Conservation (phyloP, 2,113 vertebrate species). For the Rhodinocichla rosea region DNA sequence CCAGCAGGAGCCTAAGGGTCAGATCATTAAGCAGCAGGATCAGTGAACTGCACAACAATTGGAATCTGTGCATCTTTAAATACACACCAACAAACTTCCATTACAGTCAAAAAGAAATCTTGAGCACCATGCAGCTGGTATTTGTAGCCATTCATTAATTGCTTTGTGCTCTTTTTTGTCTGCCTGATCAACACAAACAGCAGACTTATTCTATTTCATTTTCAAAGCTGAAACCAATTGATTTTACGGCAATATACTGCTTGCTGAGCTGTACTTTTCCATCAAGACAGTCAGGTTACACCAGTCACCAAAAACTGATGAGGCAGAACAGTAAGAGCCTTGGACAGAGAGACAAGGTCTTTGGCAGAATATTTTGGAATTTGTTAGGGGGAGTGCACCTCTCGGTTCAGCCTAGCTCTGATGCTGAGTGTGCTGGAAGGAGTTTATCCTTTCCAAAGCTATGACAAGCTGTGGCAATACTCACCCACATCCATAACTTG, state of each 20-base stretch:
- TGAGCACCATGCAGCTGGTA: background rate
- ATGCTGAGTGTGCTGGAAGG: background rate
- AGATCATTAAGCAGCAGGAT: background rate
- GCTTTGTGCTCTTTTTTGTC: background rate
- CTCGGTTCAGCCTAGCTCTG: accelerated
- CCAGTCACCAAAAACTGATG: background rate
- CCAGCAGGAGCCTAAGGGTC: constrained; percentile 9
- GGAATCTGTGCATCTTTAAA: background rate
- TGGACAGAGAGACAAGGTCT: background rate
- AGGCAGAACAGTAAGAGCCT: background rate
- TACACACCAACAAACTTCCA: background rate
- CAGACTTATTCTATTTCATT: background rate
- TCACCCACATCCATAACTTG: background rate
- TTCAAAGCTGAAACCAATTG: constrained; percentile 1
- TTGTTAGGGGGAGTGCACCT: background rate
- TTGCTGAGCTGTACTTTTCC: background rate
- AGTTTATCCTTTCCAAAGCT: background rate
- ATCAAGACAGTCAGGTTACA: background rate
- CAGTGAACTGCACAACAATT: background rate
- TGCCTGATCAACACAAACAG: background rate
- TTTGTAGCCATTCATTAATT: background rate
- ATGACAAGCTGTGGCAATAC: background rate
- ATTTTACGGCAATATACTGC: background rate
- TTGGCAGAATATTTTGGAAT: background rate
- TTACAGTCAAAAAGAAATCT: background rate